Evolutionary conservation across 2,113 vertebrate genomes (phyloP).

Genomic region (Tupaia tana): DNA sequence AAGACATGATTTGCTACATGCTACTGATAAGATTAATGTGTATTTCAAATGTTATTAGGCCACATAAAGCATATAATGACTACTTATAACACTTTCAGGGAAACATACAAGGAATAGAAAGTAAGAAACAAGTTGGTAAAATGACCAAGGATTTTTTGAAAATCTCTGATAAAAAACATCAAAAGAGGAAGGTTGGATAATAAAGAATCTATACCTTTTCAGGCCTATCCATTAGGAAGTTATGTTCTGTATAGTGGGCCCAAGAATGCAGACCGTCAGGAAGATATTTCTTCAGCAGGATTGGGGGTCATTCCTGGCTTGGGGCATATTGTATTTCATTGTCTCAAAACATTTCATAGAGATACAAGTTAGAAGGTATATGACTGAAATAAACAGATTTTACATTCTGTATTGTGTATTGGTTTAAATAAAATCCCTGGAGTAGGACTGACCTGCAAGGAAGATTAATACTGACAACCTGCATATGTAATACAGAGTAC

Average conservation of each 20-base stretch:
- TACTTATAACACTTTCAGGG: background rate
- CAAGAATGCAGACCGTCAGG: background rate
- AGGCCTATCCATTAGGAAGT: background rate
- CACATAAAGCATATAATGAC: background rate
- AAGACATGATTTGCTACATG: background rate
- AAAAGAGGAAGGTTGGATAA: background rate
- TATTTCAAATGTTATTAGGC: background rate
- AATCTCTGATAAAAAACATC: background rate
- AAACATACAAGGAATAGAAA: background rate
- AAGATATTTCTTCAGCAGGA: background rate
- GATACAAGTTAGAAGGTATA: background rate
- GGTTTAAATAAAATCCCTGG: background rate
- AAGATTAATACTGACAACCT: background rate
- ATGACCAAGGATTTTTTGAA: background rate
- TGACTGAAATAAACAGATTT: conserved; percentile 38
- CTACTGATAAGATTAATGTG: background rate
- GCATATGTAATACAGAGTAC: background rate
- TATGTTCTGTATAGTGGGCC: background rate
- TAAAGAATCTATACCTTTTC: background rate
- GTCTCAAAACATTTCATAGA: conserved; percentile 31
- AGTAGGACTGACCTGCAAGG: background rate
- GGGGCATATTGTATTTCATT: background rate
- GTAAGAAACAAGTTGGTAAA: background rate
- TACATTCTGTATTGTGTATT: background rate
- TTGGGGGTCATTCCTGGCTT: background rate